phyloP scores from a whole-genome alignment of 2,888 invertebrate species.

The Axea sp. region DNA sequence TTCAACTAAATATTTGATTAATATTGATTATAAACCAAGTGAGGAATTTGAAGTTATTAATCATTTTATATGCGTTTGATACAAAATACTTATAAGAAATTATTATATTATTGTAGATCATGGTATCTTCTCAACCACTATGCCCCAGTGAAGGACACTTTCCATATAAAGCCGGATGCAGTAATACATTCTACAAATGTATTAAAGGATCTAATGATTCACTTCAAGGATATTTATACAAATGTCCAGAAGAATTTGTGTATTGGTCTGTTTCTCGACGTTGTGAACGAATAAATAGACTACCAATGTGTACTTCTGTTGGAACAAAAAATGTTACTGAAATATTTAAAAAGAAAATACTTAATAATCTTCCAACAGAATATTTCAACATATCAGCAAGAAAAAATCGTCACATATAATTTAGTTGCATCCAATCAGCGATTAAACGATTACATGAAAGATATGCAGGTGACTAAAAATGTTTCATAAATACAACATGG shows the following conservation, averaged over 20 bases:
- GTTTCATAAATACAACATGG: constrained; percentile 29
- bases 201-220: constrained; percentile 80
- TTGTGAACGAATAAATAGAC: constrained; percentile 84
- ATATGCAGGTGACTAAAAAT: no score
- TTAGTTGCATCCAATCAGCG: no score
- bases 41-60: no score
- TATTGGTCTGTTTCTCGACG: constrained; percentile 89
- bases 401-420: constrained; percentile 37
- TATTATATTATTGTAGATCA: no score
- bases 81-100: no score
- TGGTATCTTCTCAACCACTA: constrained; percentile 81
- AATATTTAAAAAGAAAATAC: constrained; percentile 67
- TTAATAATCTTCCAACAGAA: constrained; percentile 50
- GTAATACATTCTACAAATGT: constrained; percentile 87
- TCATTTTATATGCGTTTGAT: no score
- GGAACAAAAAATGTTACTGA: constrained; percentile 66
- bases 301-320: constrained; percentile 82
- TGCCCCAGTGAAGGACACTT: constrained; percentile 86
- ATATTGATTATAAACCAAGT: no score
- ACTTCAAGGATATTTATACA: constrained; percentile 86
- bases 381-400: constrained; percentile 49
- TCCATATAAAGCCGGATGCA: constrained; percentile 86
- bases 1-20: no score
- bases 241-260: constrained; percentile 87
- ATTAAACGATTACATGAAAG: no score